These are phyloP conservation scores for Agrypnus murinus DNA, from an alignment of 2,888 invertebrate species.

Conservation along the genomic window DNA sequence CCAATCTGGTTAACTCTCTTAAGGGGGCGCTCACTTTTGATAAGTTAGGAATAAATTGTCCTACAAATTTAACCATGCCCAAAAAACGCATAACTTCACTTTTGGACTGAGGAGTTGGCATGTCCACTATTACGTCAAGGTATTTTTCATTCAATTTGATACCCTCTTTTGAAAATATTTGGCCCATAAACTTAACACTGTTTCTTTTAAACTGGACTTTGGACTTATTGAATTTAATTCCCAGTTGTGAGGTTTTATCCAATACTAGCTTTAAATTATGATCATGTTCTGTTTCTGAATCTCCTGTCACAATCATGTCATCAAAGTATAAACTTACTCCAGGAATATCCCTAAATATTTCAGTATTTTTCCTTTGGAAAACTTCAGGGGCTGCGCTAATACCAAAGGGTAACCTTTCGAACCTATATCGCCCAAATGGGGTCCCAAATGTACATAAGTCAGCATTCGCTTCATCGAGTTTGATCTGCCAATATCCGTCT, in stretches of 20 bases:
- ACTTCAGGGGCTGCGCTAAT: too few species aligned
- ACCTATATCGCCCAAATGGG: too few species aligned
- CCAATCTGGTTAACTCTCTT: constrained; percentile 1
- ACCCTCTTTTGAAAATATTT: background rate
- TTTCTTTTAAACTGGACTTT: background rate
- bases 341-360: constrained; percentile 22
- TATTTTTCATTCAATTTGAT: background rate
- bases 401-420: constrained; percentile 23
- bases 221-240: constrained; percentile 1
- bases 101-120: too few species aligned
- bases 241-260: background rate
- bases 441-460: constrained; percentile 40
- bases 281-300: constrained; percentile 17
- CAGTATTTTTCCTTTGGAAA: background rate
- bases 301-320: constrained; percentile 20
- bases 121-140: too few species aligned
- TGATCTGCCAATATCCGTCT: too few species aligned
- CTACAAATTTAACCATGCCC: too few species aligned
- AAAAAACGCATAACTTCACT: background rate
- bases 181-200: background rate
- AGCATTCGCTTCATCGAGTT: constrained; percentile 17
- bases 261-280: background rate
- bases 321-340: constrained; percentile 3
- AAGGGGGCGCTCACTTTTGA: too few species aligned
- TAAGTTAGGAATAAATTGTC: too few species aligned